A percentile compares a stretch with the other conserved stretches of the same genome.
These are phyloP conservation scores for Parotocinclus haroldoi DNA, from an alignment of 2,797 vertebrate genomes.

Conservation along the genomic window DNA sequence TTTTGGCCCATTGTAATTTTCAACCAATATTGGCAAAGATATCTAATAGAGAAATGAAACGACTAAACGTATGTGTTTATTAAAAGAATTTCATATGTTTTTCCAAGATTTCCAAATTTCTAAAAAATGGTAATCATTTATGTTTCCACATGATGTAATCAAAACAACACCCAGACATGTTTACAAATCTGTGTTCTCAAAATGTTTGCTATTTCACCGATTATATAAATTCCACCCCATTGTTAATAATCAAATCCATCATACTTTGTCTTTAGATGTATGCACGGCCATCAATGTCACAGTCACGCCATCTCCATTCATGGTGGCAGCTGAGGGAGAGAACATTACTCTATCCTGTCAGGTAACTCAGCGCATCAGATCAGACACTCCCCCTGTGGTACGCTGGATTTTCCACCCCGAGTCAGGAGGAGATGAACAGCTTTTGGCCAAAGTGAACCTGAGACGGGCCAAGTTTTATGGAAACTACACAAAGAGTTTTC, in stretches of 20 bases:
- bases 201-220: no score
- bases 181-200: no score
- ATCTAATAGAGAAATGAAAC: no score
- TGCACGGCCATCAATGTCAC: conserved; percentile 86
- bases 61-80: no score
- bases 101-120: no score
- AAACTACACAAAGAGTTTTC: conserved; percentile 84
- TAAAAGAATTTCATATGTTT: no score
- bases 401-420: conserved; percentile 83
- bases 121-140: no score
- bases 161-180: no score
- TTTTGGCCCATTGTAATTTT: no score
- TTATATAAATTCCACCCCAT: no score
- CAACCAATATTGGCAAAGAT: no score
- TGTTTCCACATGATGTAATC: no score
- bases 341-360: conserved; percentile 86
- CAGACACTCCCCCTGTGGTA: conserved; percentile 80
- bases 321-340: conserved; percentile 76
- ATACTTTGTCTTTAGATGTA: conserved; percentile 66
- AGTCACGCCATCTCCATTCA: conserved; percentile 81
- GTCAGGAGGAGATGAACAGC: conserved; percentile 68
- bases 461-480: conserved; percentile 87
- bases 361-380: conserved; percentile 79
- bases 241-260: neutral
- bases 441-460: conserved; percentile 91